Base-by-base conservation (phyloP, 2,797 vertebrate genomes). In the Chiroxiphia lanceolata region DNA sequence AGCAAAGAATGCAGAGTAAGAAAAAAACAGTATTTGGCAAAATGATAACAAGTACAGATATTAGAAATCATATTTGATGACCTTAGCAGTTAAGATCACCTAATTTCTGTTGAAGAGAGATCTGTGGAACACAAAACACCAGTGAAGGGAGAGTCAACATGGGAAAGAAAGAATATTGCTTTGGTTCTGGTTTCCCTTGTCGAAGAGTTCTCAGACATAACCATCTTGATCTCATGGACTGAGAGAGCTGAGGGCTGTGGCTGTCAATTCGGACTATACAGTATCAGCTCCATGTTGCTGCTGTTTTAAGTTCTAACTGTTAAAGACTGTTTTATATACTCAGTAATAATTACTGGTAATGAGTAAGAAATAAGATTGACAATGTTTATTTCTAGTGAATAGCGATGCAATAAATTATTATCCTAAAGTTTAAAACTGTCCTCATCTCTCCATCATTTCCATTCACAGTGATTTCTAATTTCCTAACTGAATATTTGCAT, bases 161-260 rank as follows among this genome's bases (percentile, higher is more conserved):
- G 9, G 21, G 11, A 36, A 40, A 74, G 17, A 86, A 47, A 33
- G 4, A 60, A 51, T 47, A 47, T 29, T 67, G 14, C 23, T 77
- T 72, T 33, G 4, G 9, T 74, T 77, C 11, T 17, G 74, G 5
- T 9, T 87, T 77, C 25, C 6, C 10, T 22, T 45, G 8, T 45
- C 0, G 4, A 47, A 65, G 7, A 31, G 4, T 65, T 34, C 23
- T 53, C 51, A 67, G 20, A 15, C 2, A 3, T 23, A 13, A 1
- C 18, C 19, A 21, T 36, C 40, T 69, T 74, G 27, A 48, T 40
- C 33, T 80, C 27, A 51, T 16, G 13, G 56, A 59, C 16, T 64
- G 48, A 10, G 48, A 40, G 15, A 48, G 1, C 8, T 15, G 36
- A 51, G 54, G 18, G 2, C 16, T 10, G 2, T 42, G 63, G 3